Conservation (phyloP, 2,113 vertebrate genomes). For the Zapornia atra region DNA sequence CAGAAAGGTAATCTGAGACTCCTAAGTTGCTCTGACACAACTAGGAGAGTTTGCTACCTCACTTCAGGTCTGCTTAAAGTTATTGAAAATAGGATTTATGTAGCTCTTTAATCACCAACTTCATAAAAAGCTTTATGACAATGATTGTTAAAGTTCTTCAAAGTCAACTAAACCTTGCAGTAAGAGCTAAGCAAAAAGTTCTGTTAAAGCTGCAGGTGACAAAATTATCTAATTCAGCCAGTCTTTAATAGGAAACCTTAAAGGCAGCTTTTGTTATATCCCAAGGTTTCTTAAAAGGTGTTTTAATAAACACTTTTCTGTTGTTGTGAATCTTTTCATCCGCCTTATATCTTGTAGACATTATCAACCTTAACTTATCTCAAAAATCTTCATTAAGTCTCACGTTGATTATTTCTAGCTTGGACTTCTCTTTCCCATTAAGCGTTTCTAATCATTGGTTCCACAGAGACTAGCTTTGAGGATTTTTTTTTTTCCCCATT, state of each 20-base stretch:
- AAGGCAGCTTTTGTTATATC: conserved; percentile 63
- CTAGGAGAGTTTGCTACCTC: neutral
- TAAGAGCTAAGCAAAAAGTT: conserved; percentile 32
- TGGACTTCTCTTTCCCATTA: conserved; percentile 32
- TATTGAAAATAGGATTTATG: neutral
- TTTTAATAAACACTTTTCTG: conserved; percentile 76
- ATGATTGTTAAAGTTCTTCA: neutral
- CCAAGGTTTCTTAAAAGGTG: conserved; percentile 63
- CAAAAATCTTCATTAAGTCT: conserved; percentile 74
- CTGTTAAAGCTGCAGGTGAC: conserved; percentile 40
- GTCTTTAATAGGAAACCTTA: conserved; percentile 64
- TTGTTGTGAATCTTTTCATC: conserved; percentile 69
- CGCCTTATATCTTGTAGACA: conserved; percentile 4
- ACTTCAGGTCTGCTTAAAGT: neutral
- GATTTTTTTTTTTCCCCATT: neutral
- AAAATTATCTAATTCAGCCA: conserved; percentile 60
- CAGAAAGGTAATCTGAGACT: neutral
- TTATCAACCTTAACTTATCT: conserved; percentile 65
- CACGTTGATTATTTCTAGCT: conserved; percentile 62
- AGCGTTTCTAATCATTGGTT: conserved; percentile 60
- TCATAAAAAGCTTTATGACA: neutral
- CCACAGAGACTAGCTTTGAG: conserved; percentile 54
- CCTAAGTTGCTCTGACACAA: neutral
- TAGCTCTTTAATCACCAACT: neutral
- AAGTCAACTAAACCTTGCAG: conserved; percentile 23